Percentiles rank a stretch among this genome's conserved stretches.
These are phyloP conservation scores for Momotus momota DNA, from an alignment of 2,797 vertebrate species.

Conservation along the genomic window DNA sequence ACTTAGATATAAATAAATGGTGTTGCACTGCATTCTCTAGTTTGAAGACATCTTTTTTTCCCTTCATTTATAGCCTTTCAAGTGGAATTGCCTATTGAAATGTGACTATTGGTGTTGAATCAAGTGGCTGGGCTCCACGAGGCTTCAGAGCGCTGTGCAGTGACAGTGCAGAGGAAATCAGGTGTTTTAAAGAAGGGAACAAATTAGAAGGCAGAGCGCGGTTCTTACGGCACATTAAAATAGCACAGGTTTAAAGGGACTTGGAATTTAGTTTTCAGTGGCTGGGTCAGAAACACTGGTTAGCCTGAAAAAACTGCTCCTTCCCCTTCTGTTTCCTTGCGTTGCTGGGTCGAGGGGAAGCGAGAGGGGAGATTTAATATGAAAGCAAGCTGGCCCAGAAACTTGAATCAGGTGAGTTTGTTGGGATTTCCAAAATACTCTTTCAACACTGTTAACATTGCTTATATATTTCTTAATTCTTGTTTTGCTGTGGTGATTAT, in stretches of 20 bases:
- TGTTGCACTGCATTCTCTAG: conserved; percentile 7
- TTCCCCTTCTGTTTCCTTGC: background rate
- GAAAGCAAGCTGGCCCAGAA: background rate
- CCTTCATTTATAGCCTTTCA: conserved; percentile 60
- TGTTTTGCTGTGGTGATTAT: background rate
- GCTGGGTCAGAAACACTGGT: conserved; percentile 31
- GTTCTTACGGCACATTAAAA: conserved; percentile 41
- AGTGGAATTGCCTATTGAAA: conserved; percentile 62
- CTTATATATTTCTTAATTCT: background rate
- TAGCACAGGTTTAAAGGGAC: conserved; percentile 50
- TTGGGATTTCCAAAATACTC: background rate
- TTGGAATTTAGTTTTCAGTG: conserved; percentile 37
- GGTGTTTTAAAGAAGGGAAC: conserved; percentile 64
- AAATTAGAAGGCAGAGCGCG: conserved; percentile 63
- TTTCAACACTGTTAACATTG: background rate
- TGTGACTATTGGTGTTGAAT: conserved; percentile 45
- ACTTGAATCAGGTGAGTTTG: background rate
- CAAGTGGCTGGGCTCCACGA: conserved; percentile 48
- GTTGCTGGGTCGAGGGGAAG: background rate
- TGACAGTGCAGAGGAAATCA: conserved; percentile 49
- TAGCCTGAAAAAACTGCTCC: background rate
- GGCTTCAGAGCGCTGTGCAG: conserved; percentile 42
- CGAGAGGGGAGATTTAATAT: background rate
- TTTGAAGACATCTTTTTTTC: conserved; percentile 21
- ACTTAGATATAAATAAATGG: conserved; percentile 50